These are phyloP conservation scores for Apteryx owenii DNA, from an alignment of 2,113 vertebrate genomes.

Conservation along the genomic window DNA sequence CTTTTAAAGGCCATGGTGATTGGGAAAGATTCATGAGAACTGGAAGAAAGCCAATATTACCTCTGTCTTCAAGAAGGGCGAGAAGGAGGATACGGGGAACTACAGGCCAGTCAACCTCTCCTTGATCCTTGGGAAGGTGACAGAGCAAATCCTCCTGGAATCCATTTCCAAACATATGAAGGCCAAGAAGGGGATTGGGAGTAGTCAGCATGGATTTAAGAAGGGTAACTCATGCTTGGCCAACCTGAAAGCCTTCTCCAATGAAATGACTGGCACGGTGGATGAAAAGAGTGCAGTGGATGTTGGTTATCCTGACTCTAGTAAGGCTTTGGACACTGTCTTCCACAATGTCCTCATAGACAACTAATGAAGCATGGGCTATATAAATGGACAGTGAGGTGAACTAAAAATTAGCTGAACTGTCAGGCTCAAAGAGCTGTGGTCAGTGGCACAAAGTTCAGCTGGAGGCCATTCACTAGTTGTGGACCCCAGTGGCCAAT, in stretches of 20 bases:
- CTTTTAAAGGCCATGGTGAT: neutral
- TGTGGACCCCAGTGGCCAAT: neutral
- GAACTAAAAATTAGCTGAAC: neutral
- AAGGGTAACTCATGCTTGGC: neutral
- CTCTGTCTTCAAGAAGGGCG: neutral
- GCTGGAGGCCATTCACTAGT: neutral
- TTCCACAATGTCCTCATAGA: neutral
- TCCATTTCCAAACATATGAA: neutral
- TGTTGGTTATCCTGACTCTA: fast-evolving
- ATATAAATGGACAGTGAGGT: neutral
- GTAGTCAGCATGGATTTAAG: neutral
- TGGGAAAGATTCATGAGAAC: neutral
- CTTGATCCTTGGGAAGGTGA: neutral
- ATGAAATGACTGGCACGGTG: neutral
- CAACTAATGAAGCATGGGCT: neutral
- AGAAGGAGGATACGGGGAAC: neutral
- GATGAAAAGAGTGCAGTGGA: neutral
- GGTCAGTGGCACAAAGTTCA: neutral
- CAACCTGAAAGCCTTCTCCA: neutral
- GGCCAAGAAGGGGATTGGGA: neutral
- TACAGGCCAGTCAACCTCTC: neutral
- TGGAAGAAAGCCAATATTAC: neutral
- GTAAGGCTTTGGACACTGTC: neutral
- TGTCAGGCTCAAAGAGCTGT: neutral
- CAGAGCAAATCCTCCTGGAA: neutral